Conservation (phyloP, 2,113 vertebrate species). For the Oryctolagus cuniculus region mOryCun1.1 NC_091453.1:63531501-63532000, state of each 20-base stretch:
- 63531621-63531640: neutral
- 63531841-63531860: neutral
- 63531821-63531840: neutral
- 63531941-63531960: neutral
- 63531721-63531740: neutral
- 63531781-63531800: neutral
- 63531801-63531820: neutral
- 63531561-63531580: slow-evolving; percentile 6
- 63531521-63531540: neutral
- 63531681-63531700: neutral
- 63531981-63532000: neutral
- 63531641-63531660: neutral
- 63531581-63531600: neutral
- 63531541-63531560: neutral
- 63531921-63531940: neutral
- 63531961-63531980: neutral
- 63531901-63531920: neutral
- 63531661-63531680: neutral
- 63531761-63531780: neutral
- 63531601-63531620: neutral
- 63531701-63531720: neutral
- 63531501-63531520: neutral
- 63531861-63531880: neutral
- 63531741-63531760: neutral
- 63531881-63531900: neutral